Percentiles rank a stretch among this genome's conserved stretches.
phyloP scores from a whole-genome alignment of 2,888 invertebrate genomes.

The Nowickia ferox region DNA sequence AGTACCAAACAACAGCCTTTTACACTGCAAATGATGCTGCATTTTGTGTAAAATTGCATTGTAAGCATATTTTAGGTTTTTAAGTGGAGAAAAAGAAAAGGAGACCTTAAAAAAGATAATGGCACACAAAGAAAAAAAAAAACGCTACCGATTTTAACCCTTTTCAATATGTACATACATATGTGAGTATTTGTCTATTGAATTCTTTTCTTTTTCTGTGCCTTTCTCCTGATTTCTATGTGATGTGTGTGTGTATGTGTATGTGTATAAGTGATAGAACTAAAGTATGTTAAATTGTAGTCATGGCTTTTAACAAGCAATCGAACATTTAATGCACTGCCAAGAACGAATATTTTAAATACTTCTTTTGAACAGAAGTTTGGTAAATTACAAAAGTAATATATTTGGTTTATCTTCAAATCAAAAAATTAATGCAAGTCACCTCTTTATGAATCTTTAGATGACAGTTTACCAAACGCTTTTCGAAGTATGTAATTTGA shows the following conservation, averaged over 20 bases:
- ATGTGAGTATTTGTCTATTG: not conserved
- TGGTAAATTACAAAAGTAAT: not conserved
- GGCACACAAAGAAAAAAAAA: not conserved
- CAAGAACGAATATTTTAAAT: not conserved
- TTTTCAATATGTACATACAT: constrained; percentile 21
- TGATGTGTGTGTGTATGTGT: too few relatives aligned
- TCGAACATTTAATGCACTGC: not conserved
- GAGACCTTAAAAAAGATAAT: not conserved
- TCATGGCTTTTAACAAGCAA: constrained; percentile 34
- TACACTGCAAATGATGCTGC: constrained; percentile 54
- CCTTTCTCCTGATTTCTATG: constrained; percentile 10
- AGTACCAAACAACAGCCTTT: constrained; percentile 15
- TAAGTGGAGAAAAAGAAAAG: constrained; percentile 14
- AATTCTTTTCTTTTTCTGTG: not conserved
- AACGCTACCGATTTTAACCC: constrained; percentile 58
- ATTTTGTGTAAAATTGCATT: constrained; percentile 69
- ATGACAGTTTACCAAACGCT: too few relatives aligned
- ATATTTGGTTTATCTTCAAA: not conserved
- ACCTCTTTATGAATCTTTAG: too few relatives aligned
- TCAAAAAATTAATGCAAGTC: not conserved
- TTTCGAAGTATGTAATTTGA: too few relatives aligned
- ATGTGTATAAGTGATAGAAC: not conserved
- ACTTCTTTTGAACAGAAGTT: not conserved
- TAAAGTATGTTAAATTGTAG: constrained; percentile 27
- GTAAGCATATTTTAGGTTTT: constrained; percentile 59